Evolutionary conservation across 2,888 invertebrate species (phyloP).

Genomic region (Eupeodes latifasciatus): DNA sequence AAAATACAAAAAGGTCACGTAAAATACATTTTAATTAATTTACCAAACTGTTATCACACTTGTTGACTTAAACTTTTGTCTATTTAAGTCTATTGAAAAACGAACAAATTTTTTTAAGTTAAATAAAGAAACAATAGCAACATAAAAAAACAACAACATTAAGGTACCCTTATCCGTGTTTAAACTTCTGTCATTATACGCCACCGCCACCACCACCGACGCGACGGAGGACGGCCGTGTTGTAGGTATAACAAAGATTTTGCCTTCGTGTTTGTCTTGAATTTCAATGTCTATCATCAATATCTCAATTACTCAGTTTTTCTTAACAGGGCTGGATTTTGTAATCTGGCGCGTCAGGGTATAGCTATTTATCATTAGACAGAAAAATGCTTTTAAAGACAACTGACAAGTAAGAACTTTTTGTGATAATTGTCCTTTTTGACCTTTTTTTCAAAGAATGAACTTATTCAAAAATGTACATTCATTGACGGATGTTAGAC

Average conservation of each 20-base stretch:
- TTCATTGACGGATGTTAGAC: too few relatives aligned
- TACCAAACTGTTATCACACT: slow-evolving; percentile 46
- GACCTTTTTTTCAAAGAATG: too few relatives aligned
- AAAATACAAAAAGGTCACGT: background rate
- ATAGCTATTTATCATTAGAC: too few relatives aligned
- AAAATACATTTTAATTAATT: slow-evolving; percentile 58
- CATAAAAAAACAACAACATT: background rate
- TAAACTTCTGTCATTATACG: slow-evolving; percentile 39
- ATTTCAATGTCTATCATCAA: slow-evolving; percentile 50
- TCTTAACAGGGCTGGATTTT: background rate
- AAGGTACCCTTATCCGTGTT: background rate
- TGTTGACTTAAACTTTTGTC: slow-evolving; percentile 38
- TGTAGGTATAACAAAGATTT: slow-evolving; percentile 3
- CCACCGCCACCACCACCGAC: too few relatives aligned
- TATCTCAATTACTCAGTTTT: slow-evolving; percentile 55
- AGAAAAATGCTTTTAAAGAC: too few relatives aligned
- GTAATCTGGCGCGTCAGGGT: background rate
- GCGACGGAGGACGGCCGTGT: too few relatives aligned
- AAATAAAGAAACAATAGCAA: background rate
- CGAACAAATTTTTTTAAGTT: background rate
- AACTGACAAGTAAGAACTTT: too few relatives aligned
- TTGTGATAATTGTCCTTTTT: too few relatives aligned
- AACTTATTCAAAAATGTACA: too few relatives aligned
- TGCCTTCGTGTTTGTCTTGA: slow-evolving; percentile 20
- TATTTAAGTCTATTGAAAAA: background rate